Evolutionary conservation across 2,888 invertebrate species (phyloP).

Genomic region (Netelia virgata): DNA sequence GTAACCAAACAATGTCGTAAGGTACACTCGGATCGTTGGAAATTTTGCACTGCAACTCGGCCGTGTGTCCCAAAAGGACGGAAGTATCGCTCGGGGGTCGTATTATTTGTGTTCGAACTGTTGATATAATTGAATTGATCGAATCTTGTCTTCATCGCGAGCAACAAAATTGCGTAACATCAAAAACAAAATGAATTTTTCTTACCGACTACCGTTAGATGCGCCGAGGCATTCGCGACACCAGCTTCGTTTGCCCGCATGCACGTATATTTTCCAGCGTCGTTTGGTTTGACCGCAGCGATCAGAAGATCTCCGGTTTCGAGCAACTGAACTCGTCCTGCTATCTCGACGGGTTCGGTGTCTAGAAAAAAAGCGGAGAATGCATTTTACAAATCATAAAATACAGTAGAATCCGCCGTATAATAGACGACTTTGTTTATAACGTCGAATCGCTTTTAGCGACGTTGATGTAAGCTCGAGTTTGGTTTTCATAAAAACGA

Average conservation of each 20-base stretch:
- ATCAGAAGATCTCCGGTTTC: conserved; percentile 96
- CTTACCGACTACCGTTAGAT: conserved; percentile 93
- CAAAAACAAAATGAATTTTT: not conserved
- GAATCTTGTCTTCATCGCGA: not conserved
- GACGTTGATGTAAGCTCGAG: too few relatives aligned
- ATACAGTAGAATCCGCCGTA: not conserved
- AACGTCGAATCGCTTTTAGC: too few relatives aligned
- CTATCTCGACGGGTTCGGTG: conserved; percentile 87
- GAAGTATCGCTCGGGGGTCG: conserved; percentile 97
- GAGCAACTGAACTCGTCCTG: conserved; percentile 93
- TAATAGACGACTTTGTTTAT: too few relatives aligned
- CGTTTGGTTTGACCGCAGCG: conserved; percentile 92
- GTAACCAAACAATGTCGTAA: conserved; percentile 95
- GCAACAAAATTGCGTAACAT: not conserved
- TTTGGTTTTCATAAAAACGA: too few relatives aligned
- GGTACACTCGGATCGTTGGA: conserved; percentile 95
- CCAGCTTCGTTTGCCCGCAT: conserved; percentile 96
- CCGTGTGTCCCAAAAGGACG: conserved; percentile 96
- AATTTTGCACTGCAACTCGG: conserved; percentile 97
- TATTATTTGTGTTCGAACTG: conserved; percentile 97
- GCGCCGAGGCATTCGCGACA: conserved; percentile 92
- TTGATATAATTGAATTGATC: conserved; percentile 55
- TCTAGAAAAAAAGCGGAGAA: conserved; percentile 83
- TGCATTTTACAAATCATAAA: conserved; percentile 55
- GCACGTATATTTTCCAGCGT: conserved; percentile 96